Evolutionary conservation across 1,140 invertebrate species (phyloP).

Genomic region (Lasioglossum baleicum): DNA sequence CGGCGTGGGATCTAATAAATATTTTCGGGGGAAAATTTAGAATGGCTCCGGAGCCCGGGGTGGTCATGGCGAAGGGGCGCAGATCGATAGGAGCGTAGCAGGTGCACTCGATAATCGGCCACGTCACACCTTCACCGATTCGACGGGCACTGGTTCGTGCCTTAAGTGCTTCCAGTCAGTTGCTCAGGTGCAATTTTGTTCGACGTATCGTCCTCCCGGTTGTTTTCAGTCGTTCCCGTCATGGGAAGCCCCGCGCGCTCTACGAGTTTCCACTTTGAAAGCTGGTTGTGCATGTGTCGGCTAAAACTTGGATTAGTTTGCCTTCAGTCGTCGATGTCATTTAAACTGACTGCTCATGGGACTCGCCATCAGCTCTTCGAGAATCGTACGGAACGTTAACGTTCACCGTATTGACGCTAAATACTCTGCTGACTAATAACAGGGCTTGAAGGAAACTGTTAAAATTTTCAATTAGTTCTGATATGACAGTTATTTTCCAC

Average conservation of each 20-base stretch:
- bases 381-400: no score
- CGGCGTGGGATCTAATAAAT: slow-evolving; percentile 47
- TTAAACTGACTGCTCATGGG: slow-evolving; percentile 42
- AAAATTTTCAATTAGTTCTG: no score
- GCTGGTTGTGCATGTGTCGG: slow-evolving; percentile 45
- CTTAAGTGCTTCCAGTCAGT: slow-evolving; percentile 59
- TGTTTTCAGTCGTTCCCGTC: slow-evolving; percentile 1
- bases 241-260: slow-evolving; percentile 4
- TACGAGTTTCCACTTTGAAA: slow-evolving; percentile 52
- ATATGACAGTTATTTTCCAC: no score
- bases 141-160: slow-evolving; percentile 33
- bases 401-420: no score
- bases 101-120: slow-evolving; percentile 61
- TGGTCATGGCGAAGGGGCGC: no score
- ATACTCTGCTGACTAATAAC: no score
- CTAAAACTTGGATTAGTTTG: slow-evolving; percentile 73
- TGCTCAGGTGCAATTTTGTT: slow-evolving; percentile 59
- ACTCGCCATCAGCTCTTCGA: no score
- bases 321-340: slow-evolving; percentile 51
- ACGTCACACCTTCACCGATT: slow-evolving; percentile 49
- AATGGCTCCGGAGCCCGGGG: neutral
- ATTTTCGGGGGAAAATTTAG: slow-evolving; percentile 48
- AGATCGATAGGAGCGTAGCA: slow-evolving; percentile 56
- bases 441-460: no score
- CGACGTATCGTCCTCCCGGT: slow-evolving; percentile 10